Conservation (phyloP, 2,888 invertebrate species). For the Tipula confusa region DNA sequence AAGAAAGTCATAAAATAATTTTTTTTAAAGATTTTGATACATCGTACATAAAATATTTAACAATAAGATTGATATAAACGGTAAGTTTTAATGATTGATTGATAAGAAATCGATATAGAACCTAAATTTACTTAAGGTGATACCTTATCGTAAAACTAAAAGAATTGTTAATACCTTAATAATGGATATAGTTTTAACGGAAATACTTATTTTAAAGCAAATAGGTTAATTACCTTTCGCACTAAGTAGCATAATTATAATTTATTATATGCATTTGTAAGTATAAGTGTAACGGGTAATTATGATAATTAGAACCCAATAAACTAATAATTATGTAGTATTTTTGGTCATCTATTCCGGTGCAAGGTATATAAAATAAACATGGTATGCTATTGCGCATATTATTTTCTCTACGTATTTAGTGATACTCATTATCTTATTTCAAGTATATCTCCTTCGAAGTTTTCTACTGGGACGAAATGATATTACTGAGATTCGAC, state of each 20-base stretch:
- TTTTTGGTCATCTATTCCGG: constrained; percentile 9
- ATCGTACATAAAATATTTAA: background rate
- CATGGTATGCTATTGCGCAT: no score
- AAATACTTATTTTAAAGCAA: background rate
- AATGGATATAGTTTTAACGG: constrained; percentile 7
- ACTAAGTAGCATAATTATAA: background rate
- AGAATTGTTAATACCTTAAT: background rate
- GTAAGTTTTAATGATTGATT: background rate
- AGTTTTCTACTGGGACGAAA: no score
- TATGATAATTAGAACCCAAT: background rate
- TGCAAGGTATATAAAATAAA: no score
- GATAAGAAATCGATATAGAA: background rate
- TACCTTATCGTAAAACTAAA: background rate
- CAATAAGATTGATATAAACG: background rate
- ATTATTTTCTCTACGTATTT: no score
- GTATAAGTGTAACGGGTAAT: background rate
- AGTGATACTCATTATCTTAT: background rate
- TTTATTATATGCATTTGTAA: background rate
- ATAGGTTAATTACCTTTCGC: background rate
- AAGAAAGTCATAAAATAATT: background rate
- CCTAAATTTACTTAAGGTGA: background rate
- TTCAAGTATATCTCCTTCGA: background rate
- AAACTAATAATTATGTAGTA: background rate
- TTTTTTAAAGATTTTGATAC: background rate
- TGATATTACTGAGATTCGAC: no score